Evolutionary conservation across 1,140 invertebrate genomes (phyloP), one percentile per base, ranked within the genome.

Genomic region (Drosophila nannoptera): DNA sequence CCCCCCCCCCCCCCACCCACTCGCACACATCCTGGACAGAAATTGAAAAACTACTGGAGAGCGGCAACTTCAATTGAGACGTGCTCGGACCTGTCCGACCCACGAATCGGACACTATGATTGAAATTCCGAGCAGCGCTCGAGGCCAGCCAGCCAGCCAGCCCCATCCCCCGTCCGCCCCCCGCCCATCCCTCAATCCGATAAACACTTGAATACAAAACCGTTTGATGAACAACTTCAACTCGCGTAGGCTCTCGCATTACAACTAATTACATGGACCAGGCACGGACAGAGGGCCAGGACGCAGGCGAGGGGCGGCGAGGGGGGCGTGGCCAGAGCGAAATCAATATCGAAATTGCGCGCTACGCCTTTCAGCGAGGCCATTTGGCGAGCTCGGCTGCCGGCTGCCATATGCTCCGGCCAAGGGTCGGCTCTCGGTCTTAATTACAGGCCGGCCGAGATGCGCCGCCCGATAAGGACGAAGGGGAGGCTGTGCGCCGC

Each of bases 11-110:
- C n/a, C n/a, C n/a, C n/a, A n/a, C n/a, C n/a, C n/a, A n/a, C n/a
- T n/a, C n/a, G n/a, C n/a, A 73, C 66, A 69, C 58, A 73, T 65
- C 53, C 54, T 59, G 55, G 5, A 53, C 54, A 66, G 68, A 70
- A 66, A 74, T 70, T 70, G 68, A 65, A 74, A 74, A 74, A 66
- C 68, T 74, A 74, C 68, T 66, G 50, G 60, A 70, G 22, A 22
- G 22, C 22, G 56, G 49, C 52, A 74, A 74, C 68, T 71, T 74
- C 55, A 71, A 74, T 69, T 71, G 67, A 66, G 62, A 74, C 72
- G 61, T 71, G 68, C 69, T 61, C 40, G 42, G 61, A 32, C 33
- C 45, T 50, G 64, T 67, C 54, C 59, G 8, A 31, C 12, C 11
- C 66, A 58, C 32, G 12, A 14, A 52, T 50, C 54, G 46, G 45